Evolutionary conservation across 2,888 invertebrate genomes (phyloP).

Genomic region (Heliconius ethilla): DNA sequence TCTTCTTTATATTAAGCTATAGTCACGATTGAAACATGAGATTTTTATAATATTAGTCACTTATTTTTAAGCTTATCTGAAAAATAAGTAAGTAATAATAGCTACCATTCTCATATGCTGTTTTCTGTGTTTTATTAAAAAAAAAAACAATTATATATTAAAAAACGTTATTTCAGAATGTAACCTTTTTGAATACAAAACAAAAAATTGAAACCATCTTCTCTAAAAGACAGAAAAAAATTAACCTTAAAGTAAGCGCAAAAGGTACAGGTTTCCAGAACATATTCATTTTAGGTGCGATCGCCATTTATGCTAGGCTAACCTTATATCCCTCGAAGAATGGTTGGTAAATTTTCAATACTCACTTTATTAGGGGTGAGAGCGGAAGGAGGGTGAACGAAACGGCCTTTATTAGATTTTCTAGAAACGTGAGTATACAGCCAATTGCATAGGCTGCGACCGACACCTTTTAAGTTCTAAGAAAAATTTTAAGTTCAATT

Average conservation of each 20-base stretch:
- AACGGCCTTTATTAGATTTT: constrained; percentile 80
- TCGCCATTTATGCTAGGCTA: constrained; percentile 69
- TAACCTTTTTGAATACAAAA: constrained; percentile 51
- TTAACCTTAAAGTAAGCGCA: constrained; percentile 41
- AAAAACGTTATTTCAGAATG: constrained; percentile 58
- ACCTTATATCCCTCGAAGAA: constrained; percentile 80
- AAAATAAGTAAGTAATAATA: no score
- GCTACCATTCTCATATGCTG: no score
- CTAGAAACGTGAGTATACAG: constrained; percentile 70
- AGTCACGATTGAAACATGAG: no score
- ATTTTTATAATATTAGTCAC: no score
- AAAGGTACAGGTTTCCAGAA: constrained; percentile 31
- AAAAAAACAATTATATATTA: neutral
- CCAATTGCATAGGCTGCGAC: constrained; percentile 65
- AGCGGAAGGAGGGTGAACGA: constrained; percentile 72
- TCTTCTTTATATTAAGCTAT: no score
- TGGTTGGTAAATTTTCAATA: constrained; percentile 83
- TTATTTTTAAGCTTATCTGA: no score
- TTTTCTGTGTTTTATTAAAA: neutral
- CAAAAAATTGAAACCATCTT: constrained; percentile 57
- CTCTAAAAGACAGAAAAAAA: constrained; percentile 27
- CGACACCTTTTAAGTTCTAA: no score
- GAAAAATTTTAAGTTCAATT: constrained; percentile 49
- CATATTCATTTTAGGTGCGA: constrained; percentile 55
- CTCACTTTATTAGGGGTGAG: constrained; percentile 80